Evolutionary conservation across 2,888 invertebrate species (phyloP).

Genomic region (Pandemis heparana): DNA sequence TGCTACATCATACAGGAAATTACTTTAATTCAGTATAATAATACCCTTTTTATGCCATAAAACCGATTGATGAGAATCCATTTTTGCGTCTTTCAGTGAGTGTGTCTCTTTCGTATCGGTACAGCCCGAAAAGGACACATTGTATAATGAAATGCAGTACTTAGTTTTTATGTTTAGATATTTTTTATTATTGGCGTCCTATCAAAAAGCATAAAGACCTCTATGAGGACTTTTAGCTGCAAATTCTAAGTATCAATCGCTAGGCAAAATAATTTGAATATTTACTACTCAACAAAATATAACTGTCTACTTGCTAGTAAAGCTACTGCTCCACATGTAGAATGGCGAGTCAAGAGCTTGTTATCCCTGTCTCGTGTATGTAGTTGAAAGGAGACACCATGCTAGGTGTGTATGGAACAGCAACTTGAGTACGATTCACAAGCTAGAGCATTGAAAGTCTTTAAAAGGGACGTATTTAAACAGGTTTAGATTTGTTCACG

Average conservation of each 20-base stretch:
- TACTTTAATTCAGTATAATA: background rate
- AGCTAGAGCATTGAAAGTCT: background rate
- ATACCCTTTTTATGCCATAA: background rate
- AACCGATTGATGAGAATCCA: background rate
- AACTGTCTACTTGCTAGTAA: background rate
- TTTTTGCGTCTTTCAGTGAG: background rate
- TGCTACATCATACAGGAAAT: background rate
- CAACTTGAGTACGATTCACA: slow-evolving; percentile 4
- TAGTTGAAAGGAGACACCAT: background rate
- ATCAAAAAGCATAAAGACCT: background rate
- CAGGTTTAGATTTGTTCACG: too few species aligned
- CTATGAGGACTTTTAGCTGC: background rate
- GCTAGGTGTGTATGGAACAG: background rate
- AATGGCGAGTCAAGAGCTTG: background rate
- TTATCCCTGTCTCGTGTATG: background rate
- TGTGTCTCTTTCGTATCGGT: background rate
- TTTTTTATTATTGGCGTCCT: background rate
- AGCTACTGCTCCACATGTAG: background rate
- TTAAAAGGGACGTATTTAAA: background rate
- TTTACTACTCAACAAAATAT: background rate
- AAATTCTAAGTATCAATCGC: background rate
- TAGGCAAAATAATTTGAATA: background rate
- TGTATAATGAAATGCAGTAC: background rate
- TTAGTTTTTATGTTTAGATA: background rate
- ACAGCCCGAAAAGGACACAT: background rate